phyloP scores from a whole-genome alignment of 2,113 vertebrate species.

The Pyrgilauda ruficollis region DNA sequence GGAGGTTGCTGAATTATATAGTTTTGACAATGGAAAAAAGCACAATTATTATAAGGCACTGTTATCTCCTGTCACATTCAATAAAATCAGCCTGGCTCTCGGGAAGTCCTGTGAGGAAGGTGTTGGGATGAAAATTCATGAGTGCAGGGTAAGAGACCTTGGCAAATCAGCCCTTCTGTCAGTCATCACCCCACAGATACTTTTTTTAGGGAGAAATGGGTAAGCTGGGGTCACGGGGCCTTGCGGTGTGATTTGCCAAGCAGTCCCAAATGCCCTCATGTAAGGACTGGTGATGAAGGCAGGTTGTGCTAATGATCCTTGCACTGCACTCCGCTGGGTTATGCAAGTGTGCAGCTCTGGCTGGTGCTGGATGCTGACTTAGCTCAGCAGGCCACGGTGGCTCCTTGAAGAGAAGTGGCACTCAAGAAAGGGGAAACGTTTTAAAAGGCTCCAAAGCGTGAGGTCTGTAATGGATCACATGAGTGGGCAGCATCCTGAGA shows the following conservation, averaged over 20 bases:
- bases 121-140: background rate
- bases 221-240: background rate
- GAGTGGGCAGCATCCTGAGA: background rate
- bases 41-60: background rate
- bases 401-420: background rate
- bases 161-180: background rate
- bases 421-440: background rate
- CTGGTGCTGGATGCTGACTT: background rate
- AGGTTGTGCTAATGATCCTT: background rate
- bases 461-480: background rate
- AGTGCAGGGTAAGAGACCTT: background rate
- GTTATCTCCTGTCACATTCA: constrained; percentile 22
- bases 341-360: background rate
- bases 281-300: background rate
- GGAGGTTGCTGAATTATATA: background rate
- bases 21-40: background rate
- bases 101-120: constrained; percentile 4
- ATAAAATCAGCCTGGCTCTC: background rate
- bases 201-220: background rate
- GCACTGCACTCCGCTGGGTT: background rate
- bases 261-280: background rate
- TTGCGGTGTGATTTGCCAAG: background rate
- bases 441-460: background rate
- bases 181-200: background rate
- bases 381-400: background rate